These are phyloP conservation scores for Coptodon bakossiorum DNA, from an alignment of 2,113 vertebrate species.

Conservation along the genomic window DNA sequence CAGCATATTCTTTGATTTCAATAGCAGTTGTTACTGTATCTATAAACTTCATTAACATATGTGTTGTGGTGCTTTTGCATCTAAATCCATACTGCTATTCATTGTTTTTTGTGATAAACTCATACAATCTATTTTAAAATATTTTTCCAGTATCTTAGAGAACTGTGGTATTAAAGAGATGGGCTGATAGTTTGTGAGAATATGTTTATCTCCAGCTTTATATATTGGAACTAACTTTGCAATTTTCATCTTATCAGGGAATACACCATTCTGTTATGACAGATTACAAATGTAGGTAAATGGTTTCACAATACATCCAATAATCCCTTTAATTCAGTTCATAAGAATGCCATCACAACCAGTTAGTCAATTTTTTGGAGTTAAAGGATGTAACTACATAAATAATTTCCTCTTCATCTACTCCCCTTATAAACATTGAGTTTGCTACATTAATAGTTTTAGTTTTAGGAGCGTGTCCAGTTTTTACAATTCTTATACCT, in stretches of 20 bases:
- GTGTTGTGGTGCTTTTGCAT: background rate
- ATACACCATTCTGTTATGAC: background rate
- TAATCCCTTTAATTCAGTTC: background rate
- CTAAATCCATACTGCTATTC: background rate
- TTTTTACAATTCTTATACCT: background rate
- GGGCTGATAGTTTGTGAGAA: background rate
- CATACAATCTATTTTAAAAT: background rate
- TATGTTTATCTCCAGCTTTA: background rate
- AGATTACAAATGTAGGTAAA: background rate
- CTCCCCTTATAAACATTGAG: background rate
- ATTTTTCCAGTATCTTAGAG: background rate
- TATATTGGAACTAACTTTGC: background rate
- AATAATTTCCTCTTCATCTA: background rate
- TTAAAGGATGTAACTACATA: background rate
- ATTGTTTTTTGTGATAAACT: background rate
- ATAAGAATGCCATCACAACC: background rate
- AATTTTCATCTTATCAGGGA: background rate
- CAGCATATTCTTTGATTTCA: background rate
- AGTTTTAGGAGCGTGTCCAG: background rate
- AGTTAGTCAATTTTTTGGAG: background rate
- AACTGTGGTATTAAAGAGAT: background rate
- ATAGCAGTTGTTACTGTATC: background rate
- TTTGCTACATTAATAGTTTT: background rate
- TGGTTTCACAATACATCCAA: background rate
- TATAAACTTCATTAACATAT: background rate